Evolutionary conservation across 2,888 invertebrate genomes (phyloP), one percentile per base, ranked within the genome.

Genomic region (Ennomos erosarius): DNA sequence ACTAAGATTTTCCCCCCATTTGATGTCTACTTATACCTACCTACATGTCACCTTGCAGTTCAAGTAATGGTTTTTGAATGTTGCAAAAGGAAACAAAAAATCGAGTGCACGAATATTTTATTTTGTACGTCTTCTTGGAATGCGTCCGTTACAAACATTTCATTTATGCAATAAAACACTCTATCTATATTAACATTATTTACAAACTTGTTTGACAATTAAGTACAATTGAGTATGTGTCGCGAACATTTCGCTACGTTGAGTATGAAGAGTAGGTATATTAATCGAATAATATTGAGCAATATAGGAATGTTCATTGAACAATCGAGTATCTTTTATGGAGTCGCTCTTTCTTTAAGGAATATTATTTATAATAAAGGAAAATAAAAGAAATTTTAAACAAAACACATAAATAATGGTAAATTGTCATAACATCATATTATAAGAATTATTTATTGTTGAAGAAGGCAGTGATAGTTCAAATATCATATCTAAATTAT

Each of bases 101-200:
- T 85, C 87, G 85, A 90, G 90, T 90, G 90, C 90, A 85, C 84
- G 78, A 84, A 84, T 83, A 87, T 78, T 90, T 90, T 90, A 90
- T 89, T 90, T 89, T 90, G 88, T 88, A 90, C 85, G 85, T 83
- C 78, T 82, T 76, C 80, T 55, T 85, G 86, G 81, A 87, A 86
- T 86, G 81, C 74, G 81, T 83, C 79, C 75, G 76, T 80, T 81
- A 85, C 84, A 87, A 82, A 82, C 79, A 82, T 79, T 78, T 78
- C 26, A 65, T 78, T 79, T 81, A 80, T 67, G 70, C 69, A 79
- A 60, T 75, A 79, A 78, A 85, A 82, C 78, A 76, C 75, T 68
- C 81, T 81, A 81, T 70, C 74, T 84, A 82, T 62, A 75, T 70
- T 78, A 76, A 75, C 69, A 51, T 40, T 81, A 83, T 84, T 76